A percentile compares a stretch with the other conserved stretches of the same genome.
Evolutionary conservation across 2,888 invertebrate genomes (phyloP).

Genomic region (Sphinx pinastri): DNA sequence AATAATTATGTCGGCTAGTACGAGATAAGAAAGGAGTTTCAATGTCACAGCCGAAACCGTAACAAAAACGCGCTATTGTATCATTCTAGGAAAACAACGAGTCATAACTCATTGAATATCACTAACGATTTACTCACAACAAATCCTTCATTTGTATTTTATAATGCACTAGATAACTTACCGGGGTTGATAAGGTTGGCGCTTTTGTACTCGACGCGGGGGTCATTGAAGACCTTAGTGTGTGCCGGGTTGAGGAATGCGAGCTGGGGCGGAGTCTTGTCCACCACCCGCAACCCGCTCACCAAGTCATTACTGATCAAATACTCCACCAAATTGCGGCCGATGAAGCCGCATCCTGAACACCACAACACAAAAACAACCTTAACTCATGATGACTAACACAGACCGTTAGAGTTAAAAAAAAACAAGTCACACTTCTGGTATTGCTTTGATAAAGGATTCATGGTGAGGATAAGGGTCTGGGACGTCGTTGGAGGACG

Average conservation of each 20-base stretch:
- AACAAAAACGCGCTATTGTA: constrained; percentile 5
- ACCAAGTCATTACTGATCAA: constrained; percentile 90
- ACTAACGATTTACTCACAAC: not conserved
- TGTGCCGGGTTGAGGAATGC: constrained; percentile 94
- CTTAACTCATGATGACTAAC: constrained; percentile 72
- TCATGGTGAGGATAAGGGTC: not conserved
- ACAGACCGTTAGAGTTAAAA: constrained; percentile 71
- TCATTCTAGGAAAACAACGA: not conserved
- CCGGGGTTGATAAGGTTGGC: constrained; percentile 95
- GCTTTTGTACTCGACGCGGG: constrained; percentile 93
- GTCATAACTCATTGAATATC: not conserved
- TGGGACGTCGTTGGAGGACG: not conserved
- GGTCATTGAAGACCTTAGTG: constrained; percentile 88
- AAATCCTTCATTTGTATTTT: constrained; percentile 3
- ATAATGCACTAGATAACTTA: constrained; percentile 66
- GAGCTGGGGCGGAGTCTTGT: constrained; percentile 96
- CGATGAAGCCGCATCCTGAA: constrained; percentile 96
- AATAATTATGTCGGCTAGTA: not conserved
- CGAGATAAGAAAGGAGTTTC: not conserved
- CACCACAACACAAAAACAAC: constrained; percentile 50
- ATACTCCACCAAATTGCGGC: constrained; percentile 93
- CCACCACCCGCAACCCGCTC: constrained; percentile 90
- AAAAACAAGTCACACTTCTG: constrained; percentile 36
- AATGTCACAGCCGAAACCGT: not conserved
- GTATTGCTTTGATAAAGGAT: constrained; percentile 13